phyloP scores from a whole-genome alignment of 1,140 invertebrate genomes.

The Bombus fervidus region DNA sequence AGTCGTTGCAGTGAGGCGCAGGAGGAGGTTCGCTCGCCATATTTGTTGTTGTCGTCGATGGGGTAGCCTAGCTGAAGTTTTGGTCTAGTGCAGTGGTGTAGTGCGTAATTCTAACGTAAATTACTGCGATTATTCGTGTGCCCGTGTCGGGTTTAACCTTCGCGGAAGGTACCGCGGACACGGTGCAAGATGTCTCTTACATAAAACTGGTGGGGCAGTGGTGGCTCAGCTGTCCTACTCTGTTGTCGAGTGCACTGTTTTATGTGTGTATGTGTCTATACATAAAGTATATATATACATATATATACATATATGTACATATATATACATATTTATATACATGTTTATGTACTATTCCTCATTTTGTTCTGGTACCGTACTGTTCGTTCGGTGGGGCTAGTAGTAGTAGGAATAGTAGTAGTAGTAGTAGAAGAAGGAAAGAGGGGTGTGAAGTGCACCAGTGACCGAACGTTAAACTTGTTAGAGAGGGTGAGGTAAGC shows the following conservation, averaged over 20 bases:
- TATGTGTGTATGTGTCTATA: slow-evolving; percentile 60
- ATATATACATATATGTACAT: background rate
- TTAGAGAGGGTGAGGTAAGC: slow-evolving; percentile 60
- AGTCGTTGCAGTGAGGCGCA: slow-evolving; percentile 57
- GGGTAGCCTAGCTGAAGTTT: slow-evolving; percentile 77
- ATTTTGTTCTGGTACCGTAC: slow-evolving; percentile 53
- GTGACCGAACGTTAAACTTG: slow-evolving; percentile 50
- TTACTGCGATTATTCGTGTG: slow-evolving; percentile 31
- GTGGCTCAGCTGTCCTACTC: slow-evolving; percentile 71
- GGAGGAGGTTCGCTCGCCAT: slow-evolving; percentile 80
- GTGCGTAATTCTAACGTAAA: slow-evolving; percentile 32
- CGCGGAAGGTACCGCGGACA: slow-evolving; percentile 24
- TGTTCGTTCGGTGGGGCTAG: slow-evolving; percentile 47
- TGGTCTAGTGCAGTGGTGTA: slow-evolving; percentile 40
- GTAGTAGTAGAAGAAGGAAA: slow-evolving; percentile 26
- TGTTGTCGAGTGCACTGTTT: slow-evolving; percentile 63
- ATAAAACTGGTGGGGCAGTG: slow-evolving; percentile 68
- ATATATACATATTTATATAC: background rate
- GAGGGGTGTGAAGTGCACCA: slow-evolving; percentile 55
- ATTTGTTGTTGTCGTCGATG: slow-evolving; percentile 85
- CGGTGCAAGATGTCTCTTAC: slow-evolving; percentile 63
- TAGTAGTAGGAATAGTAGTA: slow-evolving; percentile 33
- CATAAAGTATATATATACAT: slow-evolving; percentile 6
- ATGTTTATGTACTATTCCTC: slow-evolving; percentile 51
- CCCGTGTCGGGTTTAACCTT: slow-evolving; percentile 39